Evolutionary conservation across 2,797 vertebrate species (phyloP).

Genomic region (Craterocephalus amniculus): DNA sequence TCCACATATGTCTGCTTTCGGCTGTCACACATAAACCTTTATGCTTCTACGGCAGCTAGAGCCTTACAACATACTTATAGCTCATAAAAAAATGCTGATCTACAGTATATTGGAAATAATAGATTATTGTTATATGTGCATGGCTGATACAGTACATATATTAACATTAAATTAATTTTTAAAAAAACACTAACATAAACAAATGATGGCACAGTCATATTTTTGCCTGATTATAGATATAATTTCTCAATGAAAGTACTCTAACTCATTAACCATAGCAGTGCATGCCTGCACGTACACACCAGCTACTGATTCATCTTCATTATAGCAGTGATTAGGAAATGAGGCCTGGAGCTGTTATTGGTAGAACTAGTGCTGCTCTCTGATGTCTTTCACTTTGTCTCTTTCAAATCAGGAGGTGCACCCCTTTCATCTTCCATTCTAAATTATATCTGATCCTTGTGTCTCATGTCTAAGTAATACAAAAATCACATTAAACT

Average conservation of each 20-base stretch:
- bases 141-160: no score
- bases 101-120: not conserved
- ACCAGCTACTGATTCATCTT: conserved; percentile 51
- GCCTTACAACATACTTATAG: not conserved
- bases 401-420: conserved; percentile 53
- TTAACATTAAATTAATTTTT: no score
- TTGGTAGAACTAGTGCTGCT: conserved; percentile 42
- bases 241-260: conserved; percentile 6
- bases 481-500: conserved; percentile 45
- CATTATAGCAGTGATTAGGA: conserved; percentile 65
- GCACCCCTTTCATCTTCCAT: conserved; percentile 51
- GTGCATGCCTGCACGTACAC: conserved; percentile 9
- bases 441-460: conserved; percentile 32
- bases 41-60: not conserved
- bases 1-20: not conserved
- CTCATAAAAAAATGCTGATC: not conserved
- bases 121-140: not conserved
- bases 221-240: conserved; percentile 10
- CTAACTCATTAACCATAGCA: conserved; percentile 22
- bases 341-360: conserved; percentile 62
- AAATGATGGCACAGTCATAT: not conserved
- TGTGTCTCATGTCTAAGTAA: conserved; percentile 36
- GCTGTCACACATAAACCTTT: conserved; percentile 2
- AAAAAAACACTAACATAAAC: not conserved
- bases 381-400: conserved; percentile 51